Base-by-base conservation (phyloP, 1,140 invertebrate genomes). In the Brevipalpus yothersi region DNA sequence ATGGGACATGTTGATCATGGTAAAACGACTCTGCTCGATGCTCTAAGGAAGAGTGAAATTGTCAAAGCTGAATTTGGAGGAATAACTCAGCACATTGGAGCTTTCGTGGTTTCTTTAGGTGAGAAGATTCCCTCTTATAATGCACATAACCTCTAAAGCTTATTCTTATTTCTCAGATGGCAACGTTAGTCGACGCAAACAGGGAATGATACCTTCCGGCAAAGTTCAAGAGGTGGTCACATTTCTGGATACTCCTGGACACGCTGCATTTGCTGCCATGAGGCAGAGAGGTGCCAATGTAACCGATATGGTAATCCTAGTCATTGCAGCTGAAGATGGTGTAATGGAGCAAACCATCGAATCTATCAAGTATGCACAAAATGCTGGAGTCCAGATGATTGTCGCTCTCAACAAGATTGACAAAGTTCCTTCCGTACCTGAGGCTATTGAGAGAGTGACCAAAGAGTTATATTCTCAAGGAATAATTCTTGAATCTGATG, bases 1-100 rank as follows among this genome's bases (percentile, higher is more conserved):
- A 97, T 99, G 93, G 94, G 94, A 0, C 94, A 99, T 74, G 91
- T 98, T 2, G 94, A 98, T 78, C 94, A 98, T 75, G 93, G 93
- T 2, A 98, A 98, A 78, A 98, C 95, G 5, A 97, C 94, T 4
- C 74, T 99, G 4, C 71, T 99, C 9, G 95, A 99, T 75, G 75
- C 83, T 1, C 71, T 99, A 19, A 72, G 94, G 59, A 78, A 91
- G 58, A 81, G 89, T 0, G 78, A 80, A 60, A 81, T 98, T 45
- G 92, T 91, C 0, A 78, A 82, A 19, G 75, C 80, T 43, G 95
- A 99, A 76, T 94, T 92, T 74, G 95, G 95, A n/a, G 95, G 95
- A 17, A 99, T 99, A 51, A 99, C 95, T 0, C 95, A 99, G 72
- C 93, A 98, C 71, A 97, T 99, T 70, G 95, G 94, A 62, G 95